phyloP scores from a whole-genome alignment of 1,140 invertebrate genomes.

The Ceratina australensis region DNA sequence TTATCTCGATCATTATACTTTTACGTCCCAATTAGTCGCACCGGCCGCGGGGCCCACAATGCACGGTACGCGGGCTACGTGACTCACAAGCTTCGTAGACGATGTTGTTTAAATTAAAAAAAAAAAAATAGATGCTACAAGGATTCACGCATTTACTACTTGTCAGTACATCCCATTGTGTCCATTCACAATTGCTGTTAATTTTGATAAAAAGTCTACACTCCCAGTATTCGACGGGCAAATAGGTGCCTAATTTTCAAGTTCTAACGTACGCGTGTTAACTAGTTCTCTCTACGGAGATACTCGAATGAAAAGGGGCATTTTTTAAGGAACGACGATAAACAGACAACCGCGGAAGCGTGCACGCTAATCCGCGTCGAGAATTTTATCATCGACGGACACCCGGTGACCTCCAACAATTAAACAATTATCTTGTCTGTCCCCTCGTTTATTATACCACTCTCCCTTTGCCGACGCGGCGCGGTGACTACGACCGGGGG shows the following conservation, averaged over 20 bases:
- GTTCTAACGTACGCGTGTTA: no score
- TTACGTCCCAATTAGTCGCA: slow-evolving; percentile 65
- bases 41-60: neutral
- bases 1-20: slow-evolving; percentile 63
- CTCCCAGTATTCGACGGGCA: no score
- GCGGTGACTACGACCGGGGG: neutral
- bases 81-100: neutral
- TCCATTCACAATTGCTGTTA: slow-evolving; percentile 10
- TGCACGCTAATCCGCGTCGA: neutral
- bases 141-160: slow-evolving; percentile 71
- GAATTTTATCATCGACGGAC: neutral
- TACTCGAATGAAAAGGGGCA: neutral
- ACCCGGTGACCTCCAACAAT: slow-evolving; percentile 36
- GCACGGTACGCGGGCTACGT: no score
- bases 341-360: neutral
- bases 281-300: neutral
- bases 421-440: slow-evolving; percentile 47
- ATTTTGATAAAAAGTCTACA: slow-evolving; percentile 7
- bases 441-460: slow-evolving; percentile 37
- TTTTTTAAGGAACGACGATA: neutral
- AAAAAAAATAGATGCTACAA: slow-evolving; percentile 55
- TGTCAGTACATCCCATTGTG: slow-evolving; percentile 62
- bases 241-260: no score
- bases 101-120: slow-evolving; percentile 40
- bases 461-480: slow-evolving; percentile 4